Base-by-base conservation (phyloP, 2,113 vertebrate genomes). In the Hymenochirus boettgeri region DNA sequence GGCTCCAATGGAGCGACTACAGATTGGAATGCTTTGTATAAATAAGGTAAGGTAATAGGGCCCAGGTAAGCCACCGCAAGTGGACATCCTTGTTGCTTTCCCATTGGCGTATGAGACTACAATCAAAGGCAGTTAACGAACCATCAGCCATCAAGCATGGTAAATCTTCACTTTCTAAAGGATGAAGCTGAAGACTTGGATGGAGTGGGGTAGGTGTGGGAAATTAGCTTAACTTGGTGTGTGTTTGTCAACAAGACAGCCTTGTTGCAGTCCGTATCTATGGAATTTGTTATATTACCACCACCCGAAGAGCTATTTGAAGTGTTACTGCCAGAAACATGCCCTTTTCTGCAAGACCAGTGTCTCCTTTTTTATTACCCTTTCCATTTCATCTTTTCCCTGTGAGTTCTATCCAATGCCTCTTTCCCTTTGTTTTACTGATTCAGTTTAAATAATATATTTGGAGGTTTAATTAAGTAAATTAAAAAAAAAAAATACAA, bases 141-240 rank as follows among this genome's bases (percentile, higher is more conserved):
- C 17, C 54, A 64, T 53, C 46, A 48, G 4, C 18, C 59, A 47
- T 24, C 33, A 51, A 55, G 51, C 52, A 60, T 60, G 65, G 47
- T 69, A 69, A 60, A 52, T 69, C 65, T 67, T 67, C 65, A 2
- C 56, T 60, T 69, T 60, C 58, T 64, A 69, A 69, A 60, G 54
- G 65, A 69, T 42, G 56, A 59, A 69, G 65, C 65, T 60, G 65
- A 53, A 69, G 65, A 69, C 65, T 18, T 25, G 47, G 74, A 82
- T 70, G 80, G 77, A 80, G 77, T 75, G 79, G 80, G 74, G 78
- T 79, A 69, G 65, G 65, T 69, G 56, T 60, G 65, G 65, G 54
- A 33, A 23, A 53, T 3, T 60, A 60, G 77, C 71, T 77, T 78
- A 72, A 11, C 62, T 42, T 78, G 77, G 72, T 76, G 70, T 62